phyloP scores from a whole-genome alignment of 2,888 invertebrate species.

The Perizoma affinitatum region DNA sequence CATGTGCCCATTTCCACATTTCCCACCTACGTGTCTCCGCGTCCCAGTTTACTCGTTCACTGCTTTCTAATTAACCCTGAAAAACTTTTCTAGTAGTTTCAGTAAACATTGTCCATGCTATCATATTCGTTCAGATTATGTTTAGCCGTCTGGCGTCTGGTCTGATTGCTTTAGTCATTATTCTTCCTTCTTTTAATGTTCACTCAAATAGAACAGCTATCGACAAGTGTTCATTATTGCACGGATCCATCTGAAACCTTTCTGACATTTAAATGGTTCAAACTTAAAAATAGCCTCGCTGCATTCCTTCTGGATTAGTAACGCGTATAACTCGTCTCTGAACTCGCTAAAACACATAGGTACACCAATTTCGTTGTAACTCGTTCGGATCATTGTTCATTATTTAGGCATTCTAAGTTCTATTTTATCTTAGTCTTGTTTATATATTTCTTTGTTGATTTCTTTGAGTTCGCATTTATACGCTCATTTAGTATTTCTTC shows the following conservation, averaged over 20 bases:
- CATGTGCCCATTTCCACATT: slow-evolving; percentile 42
- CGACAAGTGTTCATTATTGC: slow-evolving; percentile 24
- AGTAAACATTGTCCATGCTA: background rate
- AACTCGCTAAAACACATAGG: slow-evolving; percentile 20
- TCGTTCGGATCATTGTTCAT: background rate
- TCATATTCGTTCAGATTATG: background rate
- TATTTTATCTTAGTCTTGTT: background rate
- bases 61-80: slow-evolving; percentile 60
- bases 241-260: slow-evolving; percentile 31
- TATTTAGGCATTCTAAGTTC: background rate
- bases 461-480: slow-evolving; percentile 10
- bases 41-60: slow-evolving; percentile 62
- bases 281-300: slow-evolving; percentile 46
- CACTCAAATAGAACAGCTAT: slow-evolving; percentile 32
- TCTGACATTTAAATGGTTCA: slow-evolving; percentile 42
- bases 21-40: slow-evolving; percentile 54
- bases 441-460: slow-evolving; percentile 6
- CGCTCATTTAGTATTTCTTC: slow-evolving; percentile 39
- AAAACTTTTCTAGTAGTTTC: slow-evolving; percentile 16
- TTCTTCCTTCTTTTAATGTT: background rate
- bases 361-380: slow-evolving; percentile 27
- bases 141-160: background rate
- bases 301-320: slow-evolving; percentile 45
- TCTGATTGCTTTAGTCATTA: background rate
- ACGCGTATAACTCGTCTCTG: slow-evolving; percentile 31